phyloP scores from a whole-genome alignment of 2,113 vertebrate species.

The Hypocryptadius cinnamomeus region DNA sequence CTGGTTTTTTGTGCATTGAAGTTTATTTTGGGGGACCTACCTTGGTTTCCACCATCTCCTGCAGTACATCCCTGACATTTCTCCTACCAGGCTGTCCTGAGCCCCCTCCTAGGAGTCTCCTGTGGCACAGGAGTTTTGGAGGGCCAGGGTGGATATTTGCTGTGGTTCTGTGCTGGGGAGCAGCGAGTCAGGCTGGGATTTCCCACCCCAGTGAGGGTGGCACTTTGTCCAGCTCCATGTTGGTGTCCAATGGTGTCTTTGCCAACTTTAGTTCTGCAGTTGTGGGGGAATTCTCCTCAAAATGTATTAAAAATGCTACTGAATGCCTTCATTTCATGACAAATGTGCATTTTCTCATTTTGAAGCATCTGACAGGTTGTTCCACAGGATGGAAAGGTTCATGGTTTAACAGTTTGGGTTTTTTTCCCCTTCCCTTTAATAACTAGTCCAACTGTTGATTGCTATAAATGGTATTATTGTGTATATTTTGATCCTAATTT shows the following conservation, averaged over 20 bases:
- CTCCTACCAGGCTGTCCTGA: not conserved
- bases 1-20: not conserved
- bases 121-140: not conserved
- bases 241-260: not conserved
- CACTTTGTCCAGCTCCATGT: rapidly evolving
- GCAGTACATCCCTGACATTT: not conserved
- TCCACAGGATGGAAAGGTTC: not conserved
- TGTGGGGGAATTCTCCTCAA: not conserved
- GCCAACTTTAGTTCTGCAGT: not conserved
- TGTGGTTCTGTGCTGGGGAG: not conserved
- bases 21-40: not conserved
- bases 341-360: not conserved
- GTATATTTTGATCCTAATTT: not conserved
- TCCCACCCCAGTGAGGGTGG: not conserved
- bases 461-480: not conserved
- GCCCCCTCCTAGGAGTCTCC: not conserved
- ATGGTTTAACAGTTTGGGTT: not conserved
- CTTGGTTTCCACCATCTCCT: not conserved
- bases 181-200: not conserved
- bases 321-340: not conserved
- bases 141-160: not conserved
- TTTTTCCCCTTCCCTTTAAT: not conserved
- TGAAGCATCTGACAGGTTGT: not conserved
- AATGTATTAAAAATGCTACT: not conserved
- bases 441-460: not conserved